phyloP scores from a whole-genome alignment of 2,888 invertebrate genomes.

The Iselma pallidipennis region DNA sequence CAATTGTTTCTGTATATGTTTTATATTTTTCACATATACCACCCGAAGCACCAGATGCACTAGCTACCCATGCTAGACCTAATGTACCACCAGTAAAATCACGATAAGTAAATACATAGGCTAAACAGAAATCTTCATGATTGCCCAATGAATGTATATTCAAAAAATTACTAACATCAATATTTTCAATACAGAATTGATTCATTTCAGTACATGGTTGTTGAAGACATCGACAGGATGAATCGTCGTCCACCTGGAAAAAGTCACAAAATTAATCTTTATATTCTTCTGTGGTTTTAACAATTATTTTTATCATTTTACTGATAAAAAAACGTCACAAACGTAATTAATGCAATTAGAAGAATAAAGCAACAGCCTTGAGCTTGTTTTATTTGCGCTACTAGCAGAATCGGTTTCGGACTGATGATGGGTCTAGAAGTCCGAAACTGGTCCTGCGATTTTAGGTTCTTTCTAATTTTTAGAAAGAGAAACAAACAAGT shows the following conservation, averaged over 20 bases:
- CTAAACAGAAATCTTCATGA: conserved; percentile 98
- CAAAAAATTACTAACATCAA: conserved; percentile 98
- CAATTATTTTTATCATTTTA: no score
- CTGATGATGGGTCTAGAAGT: no score
- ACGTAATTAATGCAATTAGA: no score
- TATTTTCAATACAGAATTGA: conserved; percentile 94
- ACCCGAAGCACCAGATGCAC: conserved; percentile 95
- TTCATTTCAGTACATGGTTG: conserved; percentile 71
- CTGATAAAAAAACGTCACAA: no score
- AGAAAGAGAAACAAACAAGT: no score
- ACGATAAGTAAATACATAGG: conserved; percentile 98
- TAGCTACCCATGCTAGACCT: conserved; percentile 99
- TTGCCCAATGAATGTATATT: conserved; percentile 96
- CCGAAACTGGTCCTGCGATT: no score
- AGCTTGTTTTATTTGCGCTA: no score
- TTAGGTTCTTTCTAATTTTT: no score
- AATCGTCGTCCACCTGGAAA: conserved; percentile 86
- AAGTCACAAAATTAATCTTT: background rate
- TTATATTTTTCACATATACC: conserved; percentile 99
- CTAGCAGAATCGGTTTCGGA: no score
- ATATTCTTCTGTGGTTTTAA: background rate
- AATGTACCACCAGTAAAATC: conserved; percentile 98
- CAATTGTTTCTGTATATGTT: conserved; percentile 94
- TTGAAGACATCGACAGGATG: conserved; percentile 68
- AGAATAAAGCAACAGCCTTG: no score